These are phyloP conservation scores for Cheilosia urbana DNA, from an alignment of 2,888 invertebrate species.

Conservation along the genomic window DNA sequence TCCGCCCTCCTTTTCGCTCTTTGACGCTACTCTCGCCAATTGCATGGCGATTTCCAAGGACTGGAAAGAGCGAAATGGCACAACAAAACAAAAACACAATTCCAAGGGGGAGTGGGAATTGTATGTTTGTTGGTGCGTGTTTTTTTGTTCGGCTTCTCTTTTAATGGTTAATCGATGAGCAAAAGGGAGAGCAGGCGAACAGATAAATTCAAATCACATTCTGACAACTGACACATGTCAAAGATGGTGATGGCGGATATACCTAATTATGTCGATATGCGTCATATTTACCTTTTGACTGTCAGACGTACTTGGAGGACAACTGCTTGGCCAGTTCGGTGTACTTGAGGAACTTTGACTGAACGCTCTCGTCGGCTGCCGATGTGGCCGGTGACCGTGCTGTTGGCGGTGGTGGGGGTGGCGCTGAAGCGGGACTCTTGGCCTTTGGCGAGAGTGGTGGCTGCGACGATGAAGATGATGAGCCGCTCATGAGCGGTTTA, in stretches of 20 bases:
- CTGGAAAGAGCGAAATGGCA: slow-evolving; percentile 65
- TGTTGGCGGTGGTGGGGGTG: slow-evolving; percentile 70
- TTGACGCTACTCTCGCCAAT: slow-evolving; percentile 61
- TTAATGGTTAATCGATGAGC: slow-evolving; percentile 67
- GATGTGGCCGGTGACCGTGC: slow-evolving; percentile 82
- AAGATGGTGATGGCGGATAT: background rate
- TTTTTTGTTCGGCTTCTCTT: slow-evolving; percentile 28
- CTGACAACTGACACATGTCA: slow-evolving; percentile 51
- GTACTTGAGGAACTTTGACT: slow-evolving; percentile 99
- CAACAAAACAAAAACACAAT: slow-evolving; percentile 14
- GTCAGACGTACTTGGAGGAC: slow-evolving; percentile 97
- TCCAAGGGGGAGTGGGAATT: slow-evolving; percentile 56
- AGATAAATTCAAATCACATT: slow-evolving; percentile 17
- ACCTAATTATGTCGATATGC: slow-evolving; percentile 67
- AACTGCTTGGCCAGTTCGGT: slow-evolving; percentile 99
- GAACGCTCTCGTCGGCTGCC: slow-evolving; percentile 94
- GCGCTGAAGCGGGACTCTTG: slow-evolving; percentile 66
- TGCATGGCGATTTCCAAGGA: slow-evolving; percentile 68
- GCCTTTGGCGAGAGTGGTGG: slow-evolving; percentile 78
- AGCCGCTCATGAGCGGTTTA: slow-evolving; percentile 48
- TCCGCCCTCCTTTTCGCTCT: slow-evolving; percentile 67
- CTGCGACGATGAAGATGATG: slow-evolving; percentile 57
- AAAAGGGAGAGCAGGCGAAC: slow-evolving; percentile 24
- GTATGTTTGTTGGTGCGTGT: background rate
- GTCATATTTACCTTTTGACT: slow-evolving; percentile 76